phyloP scores from a whole-genome alignment of 2,888 invertebrate genomes.

The Xylota segnis region DNA sequence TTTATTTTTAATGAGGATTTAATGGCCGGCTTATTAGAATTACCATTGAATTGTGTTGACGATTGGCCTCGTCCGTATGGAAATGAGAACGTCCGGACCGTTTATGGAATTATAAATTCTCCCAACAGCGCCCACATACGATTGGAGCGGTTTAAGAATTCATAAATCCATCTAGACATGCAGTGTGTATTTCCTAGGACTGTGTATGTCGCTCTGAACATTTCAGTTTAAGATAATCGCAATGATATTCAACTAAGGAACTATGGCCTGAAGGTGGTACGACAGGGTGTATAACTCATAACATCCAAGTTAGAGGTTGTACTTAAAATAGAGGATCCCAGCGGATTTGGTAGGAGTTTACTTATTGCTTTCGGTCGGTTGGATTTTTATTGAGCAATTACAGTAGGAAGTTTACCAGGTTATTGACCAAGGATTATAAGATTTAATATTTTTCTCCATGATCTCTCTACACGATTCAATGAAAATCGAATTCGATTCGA shows the following conservation, averaged over 20 bases:
- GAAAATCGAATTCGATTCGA: not conserved
- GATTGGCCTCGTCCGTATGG: conserved; percentile 48
- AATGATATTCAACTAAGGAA: conserved; percentile 2
- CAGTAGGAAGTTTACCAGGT: not conserved
- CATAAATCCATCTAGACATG: conserved; percentile 44
- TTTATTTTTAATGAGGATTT: conserved; percentile 77
- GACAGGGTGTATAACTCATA: not conserved
- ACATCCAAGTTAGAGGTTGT: not conserved
- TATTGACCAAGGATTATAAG: not conserved
- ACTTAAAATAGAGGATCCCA: not conserved
- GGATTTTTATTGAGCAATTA: not conserved
- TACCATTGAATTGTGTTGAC: conserved; percentile 68
- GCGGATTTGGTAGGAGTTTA: not conserved
- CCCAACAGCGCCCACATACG: conserved; percentile 36
- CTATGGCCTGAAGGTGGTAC: not conserved
- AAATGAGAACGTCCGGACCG: conserved; percentile 27
- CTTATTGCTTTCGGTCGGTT: not conserved
- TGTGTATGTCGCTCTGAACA: not conserved
- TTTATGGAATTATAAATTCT: conserved; percentile 55
- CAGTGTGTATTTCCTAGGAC: not conserved
- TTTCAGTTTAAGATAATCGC: conserved; percentile 18
- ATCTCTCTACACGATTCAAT: not conserved
- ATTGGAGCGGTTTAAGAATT: conserved; percentile 27
- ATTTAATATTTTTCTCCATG: not conserved
- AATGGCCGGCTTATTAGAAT: conserved; percentile 72